Percentiles rank a stretch among this genome's conserved stretches.
phyloP scores from a whole-genome alignment of 2,888 invertebrate species.

The Pammene aurita region DNA sequence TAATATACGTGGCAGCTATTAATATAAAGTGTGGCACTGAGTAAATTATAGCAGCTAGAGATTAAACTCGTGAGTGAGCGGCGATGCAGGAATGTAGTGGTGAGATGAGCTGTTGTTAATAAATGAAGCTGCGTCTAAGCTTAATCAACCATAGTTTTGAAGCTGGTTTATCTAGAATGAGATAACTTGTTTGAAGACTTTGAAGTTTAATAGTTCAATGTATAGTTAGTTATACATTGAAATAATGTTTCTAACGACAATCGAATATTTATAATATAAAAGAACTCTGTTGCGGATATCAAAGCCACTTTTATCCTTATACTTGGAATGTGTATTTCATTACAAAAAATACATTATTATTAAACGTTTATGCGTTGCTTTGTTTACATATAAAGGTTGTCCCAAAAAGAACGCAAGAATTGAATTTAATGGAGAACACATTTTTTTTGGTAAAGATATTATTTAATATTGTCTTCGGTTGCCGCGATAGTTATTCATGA shows the following conservation, averaged over 20 bases:
- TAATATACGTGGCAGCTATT: slow-evolving; percentile 17
- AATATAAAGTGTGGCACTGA: slow-evolving; percentile 19
- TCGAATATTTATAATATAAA: too few species aligned
- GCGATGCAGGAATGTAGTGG: slow-evolving; percentile 27
- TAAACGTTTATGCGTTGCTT: too few species aligned
- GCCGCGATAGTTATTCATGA: too few species aligned
- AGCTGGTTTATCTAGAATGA: background rate
- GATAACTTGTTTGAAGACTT: background rate
- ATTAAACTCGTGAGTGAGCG: slow-evolving; percentile 41
- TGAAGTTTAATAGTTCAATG: background rate
- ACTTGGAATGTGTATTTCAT: too few species aligned
- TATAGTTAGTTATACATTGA: background rate
- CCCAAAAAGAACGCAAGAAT: too few species aligned
- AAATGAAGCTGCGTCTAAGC: slow-evolving; percentile 23
- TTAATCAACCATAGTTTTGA: slow-evolving; percentile 17
- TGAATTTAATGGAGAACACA: too few species aligned
- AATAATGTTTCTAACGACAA: background rate
- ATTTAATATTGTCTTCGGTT: too few species aligned
- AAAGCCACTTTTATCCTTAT: too few species aligned
- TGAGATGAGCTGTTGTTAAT: slow-evolving; percentile 17
- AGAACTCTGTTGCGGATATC: too few species aligned
- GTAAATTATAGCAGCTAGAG: slow-evolving; percentile 42
- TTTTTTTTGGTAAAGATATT: too few species aligned
- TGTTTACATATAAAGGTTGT: too few species aligned
- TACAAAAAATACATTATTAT: too few species aligned